phyloP scores from a whole-genome alignment of 2,888 invertebrate genomes.

The Gortyna flavago region DNA sequence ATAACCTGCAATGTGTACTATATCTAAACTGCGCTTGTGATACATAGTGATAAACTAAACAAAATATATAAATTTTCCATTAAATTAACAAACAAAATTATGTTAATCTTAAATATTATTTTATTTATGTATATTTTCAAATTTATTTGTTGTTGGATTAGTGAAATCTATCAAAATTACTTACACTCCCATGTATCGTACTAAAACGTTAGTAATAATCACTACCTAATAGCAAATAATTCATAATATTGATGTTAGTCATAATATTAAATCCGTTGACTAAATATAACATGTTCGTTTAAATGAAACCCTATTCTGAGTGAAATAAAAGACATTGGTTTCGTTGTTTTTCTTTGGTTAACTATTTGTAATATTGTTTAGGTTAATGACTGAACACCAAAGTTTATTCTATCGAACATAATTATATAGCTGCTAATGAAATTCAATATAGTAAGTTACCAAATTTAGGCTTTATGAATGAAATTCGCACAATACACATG shows the following conservation, averaged over 20 bases:
- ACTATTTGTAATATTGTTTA: constrained; percentile 84
- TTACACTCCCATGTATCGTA: constrained; percentile 51
- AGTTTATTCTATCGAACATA: constrained; percentile 76
- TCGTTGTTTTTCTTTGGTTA: constrained; percentile 83
- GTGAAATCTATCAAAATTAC: constrained; percentile 56
- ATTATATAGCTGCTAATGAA: constrained; percentile 61
- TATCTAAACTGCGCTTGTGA: constrained; percentile 64
- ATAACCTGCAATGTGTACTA: constrained; percentile 54
- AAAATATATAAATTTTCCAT: constrained; percentile 57
- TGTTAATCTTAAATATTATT: constrained; percentile 51
- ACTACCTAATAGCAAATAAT: constrained; percentile 56
- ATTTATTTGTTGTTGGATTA: constrained; percentile 53
- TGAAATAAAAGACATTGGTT: constrained; percentile 84
- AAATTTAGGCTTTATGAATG: constrained; percentile 76
- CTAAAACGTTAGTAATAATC: constrained; percentile 61
- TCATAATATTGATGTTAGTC: constrained; percentile 63
- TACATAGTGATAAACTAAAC: constrained; percentile 65
- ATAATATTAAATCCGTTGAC: constrained; percentile 62
- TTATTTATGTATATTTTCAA: constrained; percentile 50
- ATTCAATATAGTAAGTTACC: constrained; percentile 75
- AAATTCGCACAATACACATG: constrained; percentile 76
- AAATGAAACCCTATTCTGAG: constrained; percentile 67
- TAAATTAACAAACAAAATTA: constrained; percentile 52
- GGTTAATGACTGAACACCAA: constrained; percentile 85
- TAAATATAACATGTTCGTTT: constrained; percentile 59